phyloP scores from a whole-genome alignment of 2,113 vertebrate species.

The Etheostoma spectabile region DNA sequence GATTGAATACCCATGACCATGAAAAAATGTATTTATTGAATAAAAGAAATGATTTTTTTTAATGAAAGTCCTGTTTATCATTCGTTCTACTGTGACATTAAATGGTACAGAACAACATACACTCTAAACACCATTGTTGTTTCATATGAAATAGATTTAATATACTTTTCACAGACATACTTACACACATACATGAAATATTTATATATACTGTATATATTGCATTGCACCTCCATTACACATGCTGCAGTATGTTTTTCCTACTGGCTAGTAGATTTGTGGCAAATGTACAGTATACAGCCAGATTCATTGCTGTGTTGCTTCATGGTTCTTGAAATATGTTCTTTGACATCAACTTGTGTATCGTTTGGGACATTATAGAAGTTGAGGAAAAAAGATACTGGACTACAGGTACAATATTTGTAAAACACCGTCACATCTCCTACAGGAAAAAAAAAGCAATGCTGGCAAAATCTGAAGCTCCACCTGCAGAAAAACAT shows the following conservation, averaged over 20 bases:
- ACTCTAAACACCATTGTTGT: constrained; percentile 45
- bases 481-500: constrained; percentile 24
- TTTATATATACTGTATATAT: constrained; percentile 64
- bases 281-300: constrained; percentile 43
- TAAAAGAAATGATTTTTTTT: constrained; percentile 63
- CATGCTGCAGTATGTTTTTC: constrained; percentile 61
- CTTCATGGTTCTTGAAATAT: constrained; percentile 13
- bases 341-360: constrained; percentile 11
- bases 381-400: constrained; percentile 4
- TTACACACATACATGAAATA: constrained; percentile 67
- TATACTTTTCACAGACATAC: constrained; percentile 77
- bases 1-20: constrained; percentile 41
- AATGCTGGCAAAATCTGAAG: not conserved
- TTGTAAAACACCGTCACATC: constrained; percentile 19
- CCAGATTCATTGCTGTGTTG: constrained; percentile 14
- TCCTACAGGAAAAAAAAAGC: constrained; percentile 29
- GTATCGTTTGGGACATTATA: not conserved
- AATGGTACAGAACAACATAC: constrained; percentile 30
- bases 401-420: constrained; percentile 12
- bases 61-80: constrained; percentile 20
- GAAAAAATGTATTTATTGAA: constrained; percentile 75
- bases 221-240: constrained; percentile 71
- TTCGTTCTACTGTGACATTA: not conserved
- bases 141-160: constrained; percentile 84
- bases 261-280: constrained; percentile 61